These are phyloP conservation scores for Ceratina japonica DNA, from an alignment of 1,140 invertebrate genomes.

Conservation along the genomic window DNA sequence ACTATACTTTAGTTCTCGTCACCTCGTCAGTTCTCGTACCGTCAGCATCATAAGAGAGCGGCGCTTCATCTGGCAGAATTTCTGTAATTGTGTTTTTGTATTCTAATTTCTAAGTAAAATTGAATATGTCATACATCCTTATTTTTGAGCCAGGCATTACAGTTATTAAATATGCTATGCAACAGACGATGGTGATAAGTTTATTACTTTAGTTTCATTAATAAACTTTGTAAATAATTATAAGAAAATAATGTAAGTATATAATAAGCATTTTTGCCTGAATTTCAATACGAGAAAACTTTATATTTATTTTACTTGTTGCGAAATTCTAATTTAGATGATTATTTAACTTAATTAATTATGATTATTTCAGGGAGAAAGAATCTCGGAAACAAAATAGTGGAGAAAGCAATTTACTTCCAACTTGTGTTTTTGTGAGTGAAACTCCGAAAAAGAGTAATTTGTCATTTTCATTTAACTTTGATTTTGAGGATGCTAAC, in stretches of 20 bases:
- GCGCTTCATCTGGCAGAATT: too few species aligned
- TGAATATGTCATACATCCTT: background rate
- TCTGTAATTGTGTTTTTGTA: too few species aligned
- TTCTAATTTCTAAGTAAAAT: too few species aligned
- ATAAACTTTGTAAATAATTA: background rate
- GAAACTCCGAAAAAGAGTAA: conserved; percentile 62
- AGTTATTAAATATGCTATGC: background rate
- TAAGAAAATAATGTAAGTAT: conserved; percentile 14
- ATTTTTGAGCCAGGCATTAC: background rate
- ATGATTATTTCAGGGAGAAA: conserved; percentile 27
- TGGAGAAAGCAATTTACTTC: background rate
- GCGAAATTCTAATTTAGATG: too few species aligned
- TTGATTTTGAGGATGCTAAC: conserved; percentile 69
- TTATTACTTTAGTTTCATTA: background rate
- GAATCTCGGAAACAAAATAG: background rate
- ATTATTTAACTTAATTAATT: background rate
- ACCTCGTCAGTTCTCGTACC: too few species aligned
- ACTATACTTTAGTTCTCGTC: too few species aligned
- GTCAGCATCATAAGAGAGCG: too few species aligned
- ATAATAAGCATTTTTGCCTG: background rate
- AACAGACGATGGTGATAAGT: background rate
- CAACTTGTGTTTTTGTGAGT: conserved; percentile 10
- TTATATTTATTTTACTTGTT: conserved; percentile 7
- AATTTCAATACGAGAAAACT: background rate
- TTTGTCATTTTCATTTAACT: conserved; percentile 73